Percentiles rank a stretch among this genome's conserved stretches.
phyloP scores from a whole-genome alignment of 1,140 invertebrate species.

The Pogonomyrmex barbatus region DNA sequence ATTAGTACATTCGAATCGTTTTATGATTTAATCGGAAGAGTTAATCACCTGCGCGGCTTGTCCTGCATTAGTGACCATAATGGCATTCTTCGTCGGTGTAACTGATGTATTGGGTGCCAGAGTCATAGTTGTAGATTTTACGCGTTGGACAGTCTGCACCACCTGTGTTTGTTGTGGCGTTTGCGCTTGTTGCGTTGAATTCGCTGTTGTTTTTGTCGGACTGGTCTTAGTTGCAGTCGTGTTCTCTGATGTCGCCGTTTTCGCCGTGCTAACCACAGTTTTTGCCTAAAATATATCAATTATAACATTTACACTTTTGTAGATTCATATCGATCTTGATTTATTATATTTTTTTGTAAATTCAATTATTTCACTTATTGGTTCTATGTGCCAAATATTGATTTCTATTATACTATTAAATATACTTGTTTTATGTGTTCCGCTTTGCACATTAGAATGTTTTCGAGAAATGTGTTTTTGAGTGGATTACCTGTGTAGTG shows the following conservation, averaged over 20 bases:
- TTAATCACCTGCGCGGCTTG: conserved; percentile 81
- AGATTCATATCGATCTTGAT: background rate
- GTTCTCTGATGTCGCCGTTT: conserved; percentile 62
- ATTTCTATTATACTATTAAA: background rate
- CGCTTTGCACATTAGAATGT: background rate
- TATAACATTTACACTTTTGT: background rate
- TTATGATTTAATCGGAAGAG: background rate
- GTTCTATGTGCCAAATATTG: background rate
- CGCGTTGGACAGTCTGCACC: conserved; percentile 74
- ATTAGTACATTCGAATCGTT: background rate
- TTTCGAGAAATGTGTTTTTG: background rate
- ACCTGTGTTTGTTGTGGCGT: conserved; percentile 66
- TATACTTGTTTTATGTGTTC: background rate
- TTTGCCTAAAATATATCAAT: conserved; percentile 61
- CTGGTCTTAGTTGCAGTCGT: conserved; percentile 73
- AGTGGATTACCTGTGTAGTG: conserved; percentile 62
- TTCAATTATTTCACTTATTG: background rate
- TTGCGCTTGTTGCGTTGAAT: conserved; percentile 66
- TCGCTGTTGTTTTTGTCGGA: conserved; percentile 73
- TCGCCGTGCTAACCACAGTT: conserved; percentile 59
- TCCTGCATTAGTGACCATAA: conserved; percentile 82
- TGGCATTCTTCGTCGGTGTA: conserved; percentile 79
- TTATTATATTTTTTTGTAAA: background rate
- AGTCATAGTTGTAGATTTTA: conserved; percentile 75
- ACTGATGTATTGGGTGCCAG: conserved; percentile 66